phyloP scores from a whole-genome alignment of 2,888 invertebrate species.

The Sphecodes monilicornis region DNA sequence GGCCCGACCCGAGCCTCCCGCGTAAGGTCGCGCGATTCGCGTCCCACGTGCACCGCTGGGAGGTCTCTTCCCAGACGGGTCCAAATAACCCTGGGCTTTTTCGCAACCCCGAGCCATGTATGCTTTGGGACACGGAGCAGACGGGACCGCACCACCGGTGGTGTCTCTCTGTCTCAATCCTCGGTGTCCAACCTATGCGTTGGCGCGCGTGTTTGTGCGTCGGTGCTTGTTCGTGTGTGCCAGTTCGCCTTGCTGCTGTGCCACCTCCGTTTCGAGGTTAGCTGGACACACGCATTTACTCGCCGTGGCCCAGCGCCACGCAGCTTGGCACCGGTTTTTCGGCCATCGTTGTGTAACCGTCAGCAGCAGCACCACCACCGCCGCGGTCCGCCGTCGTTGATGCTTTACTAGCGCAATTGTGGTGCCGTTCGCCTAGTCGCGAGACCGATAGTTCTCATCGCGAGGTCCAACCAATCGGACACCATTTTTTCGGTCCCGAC shows the following conservation, averaged over 20 bases:
- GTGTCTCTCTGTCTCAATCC: background rate
- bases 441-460: slow-evolving; percentile 57
- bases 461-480: slow-evolving; percentile 51
- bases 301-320: slow-evolving; percentile 75
- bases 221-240: background rate
- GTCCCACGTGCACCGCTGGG: background rate
- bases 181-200: background rate
- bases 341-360: slow-evolving; percentile 75
- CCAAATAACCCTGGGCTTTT: slow-evolving; percentile 70
- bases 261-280: slow-evolving; percentile 65
- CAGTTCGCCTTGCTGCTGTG: slow-evolving; percentile 10
- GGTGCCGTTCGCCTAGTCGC: slow-evolving; percentile 64
- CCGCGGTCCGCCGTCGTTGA: slow-evolving; percentile 18
- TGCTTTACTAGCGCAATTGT: slow-evolving; percentile 57
- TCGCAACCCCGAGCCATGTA: slow-evolving; percentile 61
- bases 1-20: background rate
- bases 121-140: slow-evolving; percentile 28
- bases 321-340: slow-evolving; percentile 77
- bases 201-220: background rate
- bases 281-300: slow-evolving; percentile 53
- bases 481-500: slow-evolving; percentile 32
- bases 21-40: slow-evolving; percentile 5
- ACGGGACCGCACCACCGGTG: background rate
- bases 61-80: slow-evolving; percentile 28
- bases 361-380: slow-evolving; percentile 13